Evolutionary conservation across 35 echinoderm and acorn worm genomes (phyloP), one percentile per base, ranked within the genome.

Genomic region (Ophiothrix spiculata): DNA sequence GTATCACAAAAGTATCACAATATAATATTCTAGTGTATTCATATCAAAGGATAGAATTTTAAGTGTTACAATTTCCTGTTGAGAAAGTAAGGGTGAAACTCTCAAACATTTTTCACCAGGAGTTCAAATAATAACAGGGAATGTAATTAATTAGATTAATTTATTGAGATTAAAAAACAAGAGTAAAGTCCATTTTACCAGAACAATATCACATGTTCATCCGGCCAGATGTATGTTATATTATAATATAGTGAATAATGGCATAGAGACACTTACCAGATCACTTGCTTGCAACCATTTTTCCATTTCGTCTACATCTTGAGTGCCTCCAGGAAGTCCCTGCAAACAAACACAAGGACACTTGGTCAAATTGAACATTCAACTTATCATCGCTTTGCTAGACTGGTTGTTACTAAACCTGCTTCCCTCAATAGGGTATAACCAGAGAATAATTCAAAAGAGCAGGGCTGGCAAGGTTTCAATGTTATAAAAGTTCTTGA

Each of bases 201-300:
- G n/a, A n/a, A n/a, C n/a, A n/a, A n/a, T n/a, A n/a, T n/a, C n/a
- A n/a, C n/a, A n/a, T n/a, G n/a, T n/a, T n/a, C n/a, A 28, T 31
- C n/a, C 29, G 4, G 8, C 73, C 2, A 75, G 73, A n/a, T 31
- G 35, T 31, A 31, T 75, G 1, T 33, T 31, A 21, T 75, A 33
- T 75, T 33, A 75, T 21, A 10, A 4, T n/a, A 75, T 19, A 21
- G n/a, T 31, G 21, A 1, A 2, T 33, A 2, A 4, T 19, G 8
- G 4, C 73, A n/a, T 31, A 75, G 19, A 23, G 35, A 25, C 21
- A 75, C 88, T 93, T 86, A 98, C 95, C 91, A 98, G 77, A 37
- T 98, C 95, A 82, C 88, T 98, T 49, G 89, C 95, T 81, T 87
- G 75, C 41, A 98, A 78, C 95, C 95, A 98, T 35, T 93, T 64